Percentiles rank a stretch among this genome's conserved stretches.
phyloP scores from a whole-genome alignment of 2,888 invertebrate species.

The Harpalus rubripes region DNA sequence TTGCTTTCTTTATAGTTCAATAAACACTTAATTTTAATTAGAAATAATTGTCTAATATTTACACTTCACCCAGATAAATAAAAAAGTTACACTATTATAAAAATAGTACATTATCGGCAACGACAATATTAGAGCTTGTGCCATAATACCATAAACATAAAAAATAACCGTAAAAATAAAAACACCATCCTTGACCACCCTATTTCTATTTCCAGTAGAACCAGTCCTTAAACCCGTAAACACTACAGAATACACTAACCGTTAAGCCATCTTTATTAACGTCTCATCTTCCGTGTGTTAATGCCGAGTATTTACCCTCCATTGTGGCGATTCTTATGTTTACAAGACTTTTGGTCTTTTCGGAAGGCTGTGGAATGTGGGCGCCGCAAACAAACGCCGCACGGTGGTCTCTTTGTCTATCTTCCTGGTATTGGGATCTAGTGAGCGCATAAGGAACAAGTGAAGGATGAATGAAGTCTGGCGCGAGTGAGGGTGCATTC shows the following conservation, averaged over 20 bases:
- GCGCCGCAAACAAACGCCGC: conserved; percentile 56
- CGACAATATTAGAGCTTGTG: background rate
- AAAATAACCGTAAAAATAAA: background rate
- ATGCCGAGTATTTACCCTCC: conserved; percentile 52
- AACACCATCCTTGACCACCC: background rate
- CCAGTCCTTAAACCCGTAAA: no score
- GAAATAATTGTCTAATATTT: no score
- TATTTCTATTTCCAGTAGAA: background rate
- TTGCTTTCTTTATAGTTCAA: no score
- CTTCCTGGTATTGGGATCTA: conserved; percentile 38
- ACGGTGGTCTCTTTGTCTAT: conserved; percentile 39
- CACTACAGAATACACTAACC: background rate
- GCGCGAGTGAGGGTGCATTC: conserved; percentile 15
- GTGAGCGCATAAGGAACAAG: background rate
- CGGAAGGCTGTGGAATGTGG: conserved; percentile 54
- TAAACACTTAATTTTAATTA: no score
- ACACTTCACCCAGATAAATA: no score
- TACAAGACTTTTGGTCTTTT: conserved; percentile 49
- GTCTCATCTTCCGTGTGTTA: conserved; percentile 19
- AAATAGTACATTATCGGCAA: background rate
- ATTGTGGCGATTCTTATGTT: conserved; percentile 52
- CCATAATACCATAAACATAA: background rate
- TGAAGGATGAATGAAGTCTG: conserved; percentile 42
- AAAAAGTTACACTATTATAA: no score
- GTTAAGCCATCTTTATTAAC: background rate